Evolutionary conservation across 2,888 invertebrate species (phyloP), one percentile per base, ranked within the genome.

Genomic region (Heliothis peltigera): DNA sequence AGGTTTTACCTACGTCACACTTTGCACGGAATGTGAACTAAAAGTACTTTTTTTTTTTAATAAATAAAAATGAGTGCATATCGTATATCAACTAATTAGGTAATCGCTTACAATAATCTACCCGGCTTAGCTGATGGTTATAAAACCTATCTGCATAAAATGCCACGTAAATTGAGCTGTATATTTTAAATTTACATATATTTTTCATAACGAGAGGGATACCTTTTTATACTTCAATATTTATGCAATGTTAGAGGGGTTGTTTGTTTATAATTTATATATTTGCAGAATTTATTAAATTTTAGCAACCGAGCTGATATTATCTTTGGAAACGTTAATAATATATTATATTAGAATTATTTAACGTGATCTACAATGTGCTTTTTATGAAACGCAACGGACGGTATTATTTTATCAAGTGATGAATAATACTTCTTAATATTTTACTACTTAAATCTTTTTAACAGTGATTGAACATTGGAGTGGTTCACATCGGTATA

Each of bases 1-100:
- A 55, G 21, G 10, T 53, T 66, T 59, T 43, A n/a, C n/a, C n/a
- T n/a, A 61, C 61, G 68, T 68, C 68, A 68, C n/a, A 4, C 59
- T 5, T 5, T 1, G n/a, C 15, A 35, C 15, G 15, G 0, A 35
- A 35, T 35, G 3, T 25, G n/a, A n/a, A n/a, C n/a, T n/a, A n/a
- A n/a, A n/a, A n/a, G n/a, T n/a, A n/a, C n/a, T n/a, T n/a, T n/a
- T n/a, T n/a, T n/a, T n/a, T n/a, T n/a, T 25, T 25, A 6, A 25
- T 25, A 25, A 25, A 25, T 25, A 25, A 25, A 25, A 4, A 4
- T 25, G 6, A 25, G 25, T 32, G 32, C 12, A 32, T 32, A 32
- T 32, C 32, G 2, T 2, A 32, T 12, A 32, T 32, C 12, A 32
- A 32, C n/a, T n/a, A n/a, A n/a, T n/a, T 0, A 32, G 12, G 0